These are phyloP conservation scores for Allophyes oxyacanthae DNA, from an alignment of 2,888 invertebrate genomes.

Conservation along the genomic window DNA sequence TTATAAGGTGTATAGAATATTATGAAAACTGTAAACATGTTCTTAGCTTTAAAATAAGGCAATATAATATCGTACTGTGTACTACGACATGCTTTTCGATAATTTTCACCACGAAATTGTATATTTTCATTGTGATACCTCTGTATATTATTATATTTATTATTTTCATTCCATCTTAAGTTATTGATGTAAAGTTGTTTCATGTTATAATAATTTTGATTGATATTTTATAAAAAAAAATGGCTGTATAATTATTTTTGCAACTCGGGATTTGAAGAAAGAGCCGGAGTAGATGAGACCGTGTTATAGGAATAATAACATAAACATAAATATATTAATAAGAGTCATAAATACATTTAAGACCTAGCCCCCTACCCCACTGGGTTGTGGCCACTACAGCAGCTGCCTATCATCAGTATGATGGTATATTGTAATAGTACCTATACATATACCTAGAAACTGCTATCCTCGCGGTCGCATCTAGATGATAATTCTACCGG, in stretches of 20 bases:
- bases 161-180: slow-evolving; percentile 53
- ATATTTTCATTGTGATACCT: slow-evolving; percentile 42
- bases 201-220: slow-evolving; percentile 20
- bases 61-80: slow-evolving; percentile 7
- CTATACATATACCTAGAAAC: no score
- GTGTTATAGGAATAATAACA: slow-evolving; percentile 1
- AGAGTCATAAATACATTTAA: no score
- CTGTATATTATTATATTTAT: slow-evolving; percentile 26
- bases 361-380: no score
- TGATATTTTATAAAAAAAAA: slow-evolving; percentile 18
- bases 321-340: no score
- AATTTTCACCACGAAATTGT: slow-evolving; percentile 12
- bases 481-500: no score
- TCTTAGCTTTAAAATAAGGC: slow-evolving; percentile 13
- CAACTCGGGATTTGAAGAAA: slow-evolving; percentile 22
- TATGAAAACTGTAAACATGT: not conserved
- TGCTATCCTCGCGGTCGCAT: no score
- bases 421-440: no score
- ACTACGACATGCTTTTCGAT: no score
- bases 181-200: slow-evolving; percentile 35
- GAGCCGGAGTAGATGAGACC: slow-evolving; percentile 12
- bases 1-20: no score
- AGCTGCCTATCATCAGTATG: no score
- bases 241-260: slow-evolving; percentile 24
- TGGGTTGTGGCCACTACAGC: no score